Percentiles rank a stretch among this genome's conserved stretches.
Evolutionary conservation across 2,888 invertebrate species (phyloP).

Genomic region (Philereme transversata): DNA sequence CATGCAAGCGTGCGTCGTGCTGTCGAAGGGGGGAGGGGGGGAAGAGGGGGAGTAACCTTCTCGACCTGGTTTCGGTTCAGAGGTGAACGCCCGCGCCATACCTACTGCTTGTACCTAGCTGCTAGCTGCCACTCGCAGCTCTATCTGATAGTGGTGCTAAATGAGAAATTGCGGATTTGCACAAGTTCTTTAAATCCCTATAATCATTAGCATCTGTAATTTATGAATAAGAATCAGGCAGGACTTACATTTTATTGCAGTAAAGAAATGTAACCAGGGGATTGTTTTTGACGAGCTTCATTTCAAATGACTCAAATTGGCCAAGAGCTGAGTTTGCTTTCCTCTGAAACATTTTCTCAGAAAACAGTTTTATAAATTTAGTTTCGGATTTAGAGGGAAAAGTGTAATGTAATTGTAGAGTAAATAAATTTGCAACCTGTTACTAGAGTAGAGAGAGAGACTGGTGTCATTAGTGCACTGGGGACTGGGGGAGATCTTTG

Average conservation of each 20-base stretch:
- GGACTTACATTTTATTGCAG: no score
- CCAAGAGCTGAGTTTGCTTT: not conserved
- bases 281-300: no score
- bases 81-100: constrained; percentile 71
- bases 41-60: constrained; percentile 49
- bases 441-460: constrained; percentile 1
- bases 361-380: constrained; percentile 6
- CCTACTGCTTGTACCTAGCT: constrained; percentile 54
- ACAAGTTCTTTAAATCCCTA: constrained; percentile 13
- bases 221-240: no score
- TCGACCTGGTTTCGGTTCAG: constrained; percentile 78
- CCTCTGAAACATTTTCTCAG: constrained; percentile 5
- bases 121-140: constrained; percentile 33
- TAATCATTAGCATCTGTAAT: not conserved
- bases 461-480: constrained; percentile 12
- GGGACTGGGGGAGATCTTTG: constrained; percentile 16
- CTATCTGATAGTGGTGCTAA: constrained; percentile 30
- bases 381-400: constrained; percentile 9
- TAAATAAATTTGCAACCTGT: constrained; percentile 2
- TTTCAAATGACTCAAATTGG: no score
- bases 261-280: no score
- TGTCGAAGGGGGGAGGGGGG: constrained; percentile 23
- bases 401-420: constrained; percentile 3
- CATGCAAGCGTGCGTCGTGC: constrained; percentile 35
- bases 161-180: constrained; percentile 24